phyloP scores from a whole-genome alignment of 2,113 vertebrate species.

The Gadus macrocephalus region DNA sequence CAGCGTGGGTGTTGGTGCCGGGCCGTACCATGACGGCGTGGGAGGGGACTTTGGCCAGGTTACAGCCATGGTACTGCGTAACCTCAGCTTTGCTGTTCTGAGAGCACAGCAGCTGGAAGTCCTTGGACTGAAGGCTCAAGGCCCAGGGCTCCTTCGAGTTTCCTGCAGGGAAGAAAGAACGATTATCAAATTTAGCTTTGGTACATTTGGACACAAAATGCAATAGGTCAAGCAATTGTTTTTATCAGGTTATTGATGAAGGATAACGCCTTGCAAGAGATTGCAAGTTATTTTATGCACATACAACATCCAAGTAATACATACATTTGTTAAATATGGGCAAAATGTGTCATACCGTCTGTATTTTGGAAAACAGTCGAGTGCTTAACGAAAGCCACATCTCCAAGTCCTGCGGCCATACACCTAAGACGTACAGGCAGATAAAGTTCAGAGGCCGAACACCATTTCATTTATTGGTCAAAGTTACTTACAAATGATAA shows the following conservation, averaged over 20 bases:
- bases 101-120: conserved; percentile 89
- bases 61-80: conserved; percentile 77
- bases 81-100: conserved; percentile 83
- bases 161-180: conserved; percentile 61
- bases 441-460: not conserved
- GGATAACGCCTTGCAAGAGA: too few species aligned
- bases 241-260: too few species aligned
- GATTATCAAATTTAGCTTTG: not conserved
- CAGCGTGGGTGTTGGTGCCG: conserved; percentile 71
- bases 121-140: conserved; percentile 58
- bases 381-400: conserved; percentile 93
- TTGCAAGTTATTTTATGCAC: too few species aligned
- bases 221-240: too few species aligned
- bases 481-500: too few species aligned
- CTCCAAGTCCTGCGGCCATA: conserved; percentile 74
- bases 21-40: conserved; percentile 88
- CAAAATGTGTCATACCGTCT: conserved; percentile 69
- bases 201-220: too few species aligned
- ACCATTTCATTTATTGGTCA: not conserved
- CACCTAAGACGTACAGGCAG: conserved; percentile 72
- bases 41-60: conserved; percentile 84
- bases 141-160: conserved; percentile 79
- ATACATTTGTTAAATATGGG: too few species aligned
- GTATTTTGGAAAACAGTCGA: conserved; percentile 87
- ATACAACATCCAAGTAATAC: too few species aligned